These are phyloP conservation scores for Cavia aperea DNA, from an alignment of 2,113 vertebrate species.

Conservation along the genomic window DNA sequence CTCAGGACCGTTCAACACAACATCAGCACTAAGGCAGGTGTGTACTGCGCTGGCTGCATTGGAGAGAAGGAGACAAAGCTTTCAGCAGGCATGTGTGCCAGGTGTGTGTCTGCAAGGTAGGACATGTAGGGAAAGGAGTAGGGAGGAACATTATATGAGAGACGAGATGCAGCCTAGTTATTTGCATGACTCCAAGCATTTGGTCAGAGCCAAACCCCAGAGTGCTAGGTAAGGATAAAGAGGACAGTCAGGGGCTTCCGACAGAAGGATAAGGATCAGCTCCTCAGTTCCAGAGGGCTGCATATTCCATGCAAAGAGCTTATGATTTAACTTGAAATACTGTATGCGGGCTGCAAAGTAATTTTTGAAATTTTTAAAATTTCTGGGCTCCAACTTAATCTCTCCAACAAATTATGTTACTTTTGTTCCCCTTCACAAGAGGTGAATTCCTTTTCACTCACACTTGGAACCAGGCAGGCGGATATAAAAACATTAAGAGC, in stretches of 20 bases:
- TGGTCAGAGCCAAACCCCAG: neutral
- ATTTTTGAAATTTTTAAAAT: neutral
- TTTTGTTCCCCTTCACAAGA: neutral
- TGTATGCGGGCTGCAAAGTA: neutral
- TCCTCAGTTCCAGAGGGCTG: neutral
- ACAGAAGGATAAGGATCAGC: neutral
- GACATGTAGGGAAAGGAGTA: neutral
- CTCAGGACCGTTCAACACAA: neutral
- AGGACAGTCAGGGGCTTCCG: accelerated
- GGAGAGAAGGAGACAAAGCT: neutral
- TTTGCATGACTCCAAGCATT: neutral
- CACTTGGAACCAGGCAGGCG: neutral
- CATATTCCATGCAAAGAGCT: neutral
- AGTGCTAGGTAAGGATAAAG: neutral
- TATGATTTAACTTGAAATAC: neutral
- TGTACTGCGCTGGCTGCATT: accelerated
- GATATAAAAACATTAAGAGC: neutral
- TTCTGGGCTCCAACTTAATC: neutral
- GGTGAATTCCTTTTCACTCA: neutral
- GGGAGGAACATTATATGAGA: neutral
- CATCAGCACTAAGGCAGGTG: neutral
- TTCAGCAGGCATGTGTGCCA: too few species aligned
- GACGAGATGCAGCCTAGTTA: neutral
- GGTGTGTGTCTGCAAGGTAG: too few species aligned
- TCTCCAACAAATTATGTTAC: neutral